Percentiles rank a stretch among this genome's conserved stretches.
phyloP scores from a whole-genome alignment of 2,888 invertebrate species.

The Iselma pallidipennis region DNA sequence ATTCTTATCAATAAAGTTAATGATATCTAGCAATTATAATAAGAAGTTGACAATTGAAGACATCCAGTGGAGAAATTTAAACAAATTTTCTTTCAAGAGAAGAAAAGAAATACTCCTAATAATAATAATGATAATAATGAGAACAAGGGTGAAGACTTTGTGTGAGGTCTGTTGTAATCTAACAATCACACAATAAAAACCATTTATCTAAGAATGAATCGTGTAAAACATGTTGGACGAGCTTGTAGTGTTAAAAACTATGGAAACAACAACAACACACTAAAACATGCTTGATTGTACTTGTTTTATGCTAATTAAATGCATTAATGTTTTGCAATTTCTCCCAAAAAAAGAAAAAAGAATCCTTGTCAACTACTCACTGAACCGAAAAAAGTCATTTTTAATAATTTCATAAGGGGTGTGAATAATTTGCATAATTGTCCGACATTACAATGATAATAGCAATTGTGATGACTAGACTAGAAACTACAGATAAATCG shows the following conservation, averaged over 20 bases:
- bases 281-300: too few species aligned
- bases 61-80: not conserved
- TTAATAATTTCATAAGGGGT: not conserved
- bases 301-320: constrained; percentile 1
- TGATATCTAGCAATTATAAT: not conserved
- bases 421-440: constrained; percentile 1
- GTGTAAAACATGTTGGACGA: not conserved
- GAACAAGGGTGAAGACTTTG: not conserved
- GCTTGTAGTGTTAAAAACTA: not conserved
- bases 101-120: too few species aligned
- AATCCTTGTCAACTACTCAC: too few species aligned
- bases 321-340: not conserved
- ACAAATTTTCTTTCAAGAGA: too few species aligned
- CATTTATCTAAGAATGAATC: not conserved
- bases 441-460: not conserved
- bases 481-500: not conserved
- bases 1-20: not conserved
- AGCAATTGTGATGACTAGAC: not conserved
- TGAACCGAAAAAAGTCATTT: too few species aligned
- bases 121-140: not conserved
- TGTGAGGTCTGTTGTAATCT: not conserved
- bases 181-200: not conserved
- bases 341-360: not conserved
- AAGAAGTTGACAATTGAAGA: too few species aligned
- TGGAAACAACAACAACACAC: too few species aligned